These are phyloP conservation scores for Hydrozoanthus gracilis DNA, from an alignment of 92 coral and sea anemone genomes.

Conservation along the genomic window DNA sequence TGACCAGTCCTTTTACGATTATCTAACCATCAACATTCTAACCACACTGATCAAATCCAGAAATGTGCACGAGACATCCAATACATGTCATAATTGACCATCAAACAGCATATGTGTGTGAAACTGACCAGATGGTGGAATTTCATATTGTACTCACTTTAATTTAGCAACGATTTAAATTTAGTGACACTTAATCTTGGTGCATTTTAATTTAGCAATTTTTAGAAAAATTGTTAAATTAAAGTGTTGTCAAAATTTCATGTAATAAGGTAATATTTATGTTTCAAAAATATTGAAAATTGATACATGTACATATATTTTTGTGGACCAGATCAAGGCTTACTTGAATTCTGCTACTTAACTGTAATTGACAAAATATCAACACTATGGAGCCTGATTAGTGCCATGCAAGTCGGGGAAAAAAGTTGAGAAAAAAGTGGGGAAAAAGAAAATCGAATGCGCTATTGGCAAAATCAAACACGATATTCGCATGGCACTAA, in stretches of 20 bases:
- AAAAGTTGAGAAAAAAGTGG: slow-evolving; percentile 30
- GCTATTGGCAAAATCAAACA: slow-evolving; percentile 19
- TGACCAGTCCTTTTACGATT: slow-evolving; percentile 23
- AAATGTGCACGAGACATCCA: slow-evolving; percentile 16
- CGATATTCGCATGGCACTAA: background rate
- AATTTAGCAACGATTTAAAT: no score
- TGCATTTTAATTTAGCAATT: slow-evolving; percentile 23
- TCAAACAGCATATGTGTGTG: slow-evolving; percentile 29
- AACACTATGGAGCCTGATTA: slow-evolving; percentile 31
- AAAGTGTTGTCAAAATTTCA: no score
- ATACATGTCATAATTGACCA: slow-evolving; percentile 11
- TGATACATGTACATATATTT: background rate
- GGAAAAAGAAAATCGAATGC: slow-evolving; percentile 28
- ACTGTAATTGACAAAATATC: slow-evolving; percentile 28
- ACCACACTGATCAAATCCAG: slow-evolving; percentile 16
- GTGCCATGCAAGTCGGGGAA: slow-evolving; percentile 29
- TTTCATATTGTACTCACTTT: no score
- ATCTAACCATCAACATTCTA: background rate
- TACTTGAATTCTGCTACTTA: background rate
- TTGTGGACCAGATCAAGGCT: slow-evolving; percentile 28
- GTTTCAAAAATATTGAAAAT: slow-evolving; percentile 14
- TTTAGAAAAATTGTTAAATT: slow-evolving; percentile 1
- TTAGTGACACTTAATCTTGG: no score
- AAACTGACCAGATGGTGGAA: slow-evolving; percentile 17
- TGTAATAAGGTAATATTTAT: slow-evolving; percentile 16